Evolutionary conservation across 2,113 vertebrate genomes (phyloP).

Genomic region (Entelurus aequoreus): DNA sequence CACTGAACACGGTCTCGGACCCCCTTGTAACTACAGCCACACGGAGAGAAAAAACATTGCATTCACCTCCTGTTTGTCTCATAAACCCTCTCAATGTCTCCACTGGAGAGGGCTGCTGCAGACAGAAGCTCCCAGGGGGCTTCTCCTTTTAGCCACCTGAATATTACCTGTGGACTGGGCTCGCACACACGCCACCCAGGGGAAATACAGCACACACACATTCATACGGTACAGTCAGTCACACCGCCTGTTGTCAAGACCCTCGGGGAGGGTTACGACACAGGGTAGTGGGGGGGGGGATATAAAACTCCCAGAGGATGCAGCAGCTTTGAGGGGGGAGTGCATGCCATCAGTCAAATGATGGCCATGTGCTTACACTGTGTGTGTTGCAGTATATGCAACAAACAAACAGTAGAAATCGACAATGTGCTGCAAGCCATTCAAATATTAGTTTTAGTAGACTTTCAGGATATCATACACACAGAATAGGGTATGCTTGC

Average conservation of each 20-base stretch:
- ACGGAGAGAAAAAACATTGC: too few relatives aligned
- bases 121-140: slow-evolving; percentile 42
- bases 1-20: neutral
- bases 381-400: slow-evolving; percentile 3
- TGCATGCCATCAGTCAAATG: slow-evolving; percentile 55
- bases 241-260: slow-evolving; percentile 31
- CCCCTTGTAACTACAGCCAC: too few relatives aligned
- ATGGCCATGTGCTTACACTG: slow-evolving; percentile 37
- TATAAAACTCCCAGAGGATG: slow-evolving; percentile 40
- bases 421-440: neutral
- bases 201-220: slow-evolving; percentile 48
- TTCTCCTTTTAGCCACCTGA: slow-evolving; percentile 47
- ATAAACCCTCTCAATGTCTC: slow-evolving; percentile 12
- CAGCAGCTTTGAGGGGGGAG: slow-evolving; percentile 40
- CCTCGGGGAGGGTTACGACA: slow-evolving; percentile 37
- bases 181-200: slow-evolving; percentile 58
- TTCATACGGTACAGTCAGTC: slow-evolving; percentile 16
- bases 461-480: too few relatives aligned
- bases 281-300: slow-evolving; percentile 14
- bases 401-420: slow-evolving; percentile 25
- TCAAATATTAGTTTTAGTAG: too few relatives aligned
- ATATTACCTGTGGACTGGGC: slow-evolving; percentile 62
- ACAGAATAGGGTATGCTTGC: too few relatives aligned
- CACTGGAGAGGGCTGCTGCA: slow-evolving; percentile 30
- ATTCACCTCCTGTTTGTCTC: slow-evolving; percentile 13